These are phyloP conservation scores for Lutjanus argentimaculatus DNA, from an alignment of 2,797 vertebrate genomes.

Conservation along the genomic window DNA sequence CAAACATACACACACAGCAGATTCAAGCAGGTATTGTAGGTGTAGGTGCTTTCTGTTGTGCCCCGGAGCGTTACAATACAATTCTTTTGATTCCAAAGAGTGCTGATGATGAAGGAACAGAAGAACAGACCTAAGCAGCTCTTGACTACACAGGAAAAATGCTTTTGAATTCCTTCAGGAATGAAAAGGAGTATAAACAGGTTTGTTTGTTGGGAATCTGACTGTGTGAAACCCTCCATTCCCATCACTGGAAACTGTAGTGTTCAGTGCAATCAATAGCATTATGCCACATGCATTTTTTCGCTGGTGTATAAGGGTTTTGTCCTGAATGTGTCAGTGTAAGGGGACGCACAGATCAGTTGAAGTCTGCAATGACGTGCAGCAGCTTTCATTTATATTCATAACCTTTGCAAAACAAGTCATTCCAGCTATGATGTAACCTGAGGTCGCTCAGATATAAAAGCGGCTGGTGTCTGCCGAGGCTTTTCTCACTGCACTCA, in stretches of 20 bases:
- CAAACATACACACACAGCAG: conserved; percentile 5
- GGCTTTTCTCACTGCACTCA: conserved; percentile 55
- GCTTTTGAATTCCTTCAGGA: conserved; percentile 38
- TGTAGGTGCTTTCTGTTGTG: conserved; percentile 26
- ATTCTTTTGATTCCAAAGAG: conserved; percentile 55
- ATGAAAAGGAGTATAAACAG: conserved; percentile 41
- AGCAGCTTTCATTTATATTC: conserved; percentile 56
- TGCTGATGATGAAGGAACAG: conserved; percentile 63
- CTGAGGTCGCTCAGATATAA: conserved; percentile 58
- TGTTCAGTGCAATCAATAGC: neutral
- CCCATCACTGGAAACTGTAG: conserved; percentile 26
- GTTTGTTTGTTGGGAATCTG: conserved; percentile 43
- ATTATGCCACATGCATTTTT: neutral
- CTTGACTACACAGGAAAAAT: conserved; percentile 7
- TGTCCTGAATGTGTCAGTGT: conserved; percentile 43
- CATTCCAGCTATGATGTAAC: conserved; percentile 62
- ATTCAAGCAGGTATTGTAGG: conserved; percentile 9
- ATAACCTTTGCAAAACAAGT: conserved; percentile 63
- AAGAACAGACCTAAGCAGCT: conserved; percentile 57
- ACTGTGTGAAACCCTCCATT: conserved; percentile 18
- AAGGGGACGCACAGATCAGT: conserved; percentile 23
- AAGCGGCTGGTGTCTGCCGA: conserved; percentile 38
- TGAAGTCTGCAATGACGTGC: conserved; percentile 15
- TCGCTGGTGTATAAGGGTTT: conserved; percentile 22
- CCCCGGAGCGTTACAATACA: conserved; percentile 21